phyloP scores from a whole-genome alignment of 2,888 invertebrate genomes.

The Melanchra persicariae region DNA sequence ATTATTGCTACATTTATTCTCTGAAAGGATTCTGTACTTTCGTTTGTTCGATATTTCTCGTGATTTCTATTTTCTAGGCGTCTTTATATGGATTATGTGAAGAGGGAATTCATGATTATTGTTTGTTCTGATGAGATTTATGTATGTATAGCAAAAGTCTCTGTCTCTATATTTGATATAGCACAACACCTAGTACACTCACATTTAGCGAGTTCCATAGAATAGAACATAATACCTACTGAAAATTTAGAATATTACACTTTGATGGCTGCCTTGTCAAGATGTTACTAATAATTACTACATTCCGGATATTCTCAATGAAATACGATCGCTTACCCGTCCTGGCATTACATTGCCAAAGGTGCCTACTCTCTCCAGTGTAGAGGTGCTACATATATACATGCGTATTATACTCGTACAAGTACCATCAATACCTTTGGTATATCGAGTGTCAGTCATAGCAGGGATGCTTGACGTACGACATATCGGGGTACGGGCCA shows the following conservation, averaged over 20 bases:
- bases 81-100: slow-evolving; percentile 10
- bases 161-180: background rate
- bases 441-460: slow-evolving; percentile 32
- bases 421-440: slow-evolving; percentile 23
- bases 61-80: slow-evolving; percentile 32
- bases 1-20: slow-evolving; percentile 62
- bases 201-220: background rate
- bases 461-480: slow-evolving; percentile 11
- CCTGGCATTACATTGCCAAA: background rate
- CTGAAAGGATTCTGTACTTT: slow-evolving; percentile 48
- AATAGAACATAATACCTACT: background rate
- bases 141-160: background rate
- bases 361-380: background rate
- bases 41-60: slow-evolving; percentile 42
- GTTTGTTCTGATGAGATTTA: slow-evolving; percentile 21
- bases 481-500: slow-evolving; percentile 2
- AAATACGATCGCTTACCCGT: slow-evolving; percentile 11
- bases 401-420: background rate
- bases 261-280: background rate
- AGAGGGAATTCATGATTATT: slow-evolving; percentile 5
- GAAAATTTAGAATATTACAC: background rate
- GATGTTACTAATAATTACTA: background rate
- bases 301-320: background rate
- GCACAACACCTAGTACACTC: too few relatives aligned
- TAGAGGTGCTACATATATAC: background rate